phyloP scores from a whole-genome alignment of 2,113 vertebrate species.

The Menura novaehollandiae region DNA sequence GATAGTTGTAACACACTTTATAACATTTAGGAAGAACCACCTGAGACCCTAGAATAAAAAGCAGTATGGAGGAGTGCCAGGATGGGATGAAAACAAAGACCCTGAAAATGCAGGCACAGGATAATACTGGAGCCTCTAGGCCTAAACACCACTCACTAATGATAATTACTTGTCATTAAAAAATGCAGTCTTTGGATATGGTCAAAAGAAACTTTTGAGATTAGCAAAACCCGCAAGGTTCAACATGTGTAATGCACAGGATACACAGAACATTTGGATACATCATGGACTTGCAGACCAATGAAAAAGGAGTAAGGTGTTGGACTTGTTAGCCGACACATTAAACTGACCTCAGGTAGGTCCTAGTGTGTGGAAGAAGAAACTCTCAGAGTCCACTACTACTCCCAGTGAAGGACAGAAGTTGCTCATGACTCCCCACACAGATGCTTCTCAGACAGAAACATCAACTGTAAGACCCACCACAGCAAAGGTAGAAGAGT shows the following conservation, averaged over 20 bases:
- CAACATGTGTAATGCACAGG: background rate
- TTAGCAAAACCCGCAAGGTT: background rate
- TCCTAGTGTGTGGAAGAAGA: background rate
- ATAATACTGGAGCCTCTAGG: background rate
- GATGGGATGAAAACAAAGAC: background rate
- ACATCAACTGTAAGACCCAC: background rate
- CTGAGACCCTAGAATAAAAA: background rate
- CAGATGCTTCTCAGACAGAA: background rate
- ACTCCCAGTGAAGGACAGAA: rapidly evolving
- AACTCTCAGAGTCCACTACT: background rate
- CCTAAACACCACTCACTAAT: background rate
- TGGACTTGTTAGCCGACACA: background rate
- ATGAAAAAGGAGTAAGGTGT: background rate
- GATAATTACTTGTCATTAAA: background rate
- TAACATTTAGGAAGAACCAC: background rate
- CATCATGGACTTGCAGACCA: background rate
- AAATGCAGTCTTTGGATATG: background rate
- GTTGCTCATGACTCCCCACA: background rate
- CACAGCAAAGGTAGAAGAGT: background rate
- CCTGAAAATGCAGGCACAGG: background rate
- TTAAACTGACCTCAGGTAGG: background rate
- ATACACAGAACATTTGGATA: background rate
- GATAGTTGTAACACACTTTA: background rate
- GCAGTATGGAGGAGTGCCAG: background rate
- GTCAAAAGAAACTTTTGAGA: background rate